Evolutionary conservation across 2,797 vertebrate species (phyloP).

Genomic region (Sebastes dallii): DNA sequence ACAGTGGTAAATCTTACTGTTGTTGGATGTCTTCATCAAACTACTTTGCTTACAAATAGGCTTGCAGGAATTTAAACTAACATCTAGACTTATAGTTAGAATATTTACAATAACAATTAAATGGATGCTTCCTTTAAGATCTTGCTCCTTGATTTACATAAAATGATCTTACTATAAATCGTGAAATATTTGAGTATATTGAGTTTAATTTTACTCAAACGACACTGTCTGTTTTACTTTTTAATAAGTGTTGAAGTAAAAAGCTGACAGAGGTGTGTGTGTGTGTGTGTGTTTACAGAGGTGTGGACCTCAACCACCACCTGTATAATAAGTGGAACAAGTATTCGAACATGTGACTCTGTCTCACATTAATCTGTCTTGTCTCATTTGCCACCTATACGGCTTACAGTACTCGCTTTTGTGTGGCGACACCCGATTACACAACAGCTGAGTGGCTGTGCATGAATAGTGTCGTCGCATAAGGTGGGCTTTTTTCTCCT

Average conservation of each 20-base stretch:
- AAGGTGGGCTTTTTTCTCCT: slow-evolving; percentile 9
- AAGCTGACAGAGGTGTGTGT: not conserved
- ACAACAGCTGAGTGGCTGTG: slow-evolving; percentile 52
- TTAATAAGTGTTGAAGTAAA: not conserved
- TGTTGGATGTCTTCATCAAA: not conserved
- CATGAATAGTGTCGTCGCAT: not conserved
- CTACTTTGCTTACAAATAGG: not conserved
- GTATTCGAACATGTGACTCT: not conserved
- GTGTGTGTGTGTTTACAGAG: not conserved
- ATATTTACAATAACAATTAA: not conserved
- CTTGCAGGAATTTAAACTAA: not conserved
- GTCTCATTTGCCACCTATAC: slow-evolving; percentile 38
- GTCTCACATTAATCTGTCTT: slow-evolving; percentile 24
- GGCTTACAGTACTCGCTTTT: not conserved
- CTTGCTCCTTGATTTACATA: not conserved
- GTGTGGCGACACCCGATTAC: slow-evolving; percentile 62
- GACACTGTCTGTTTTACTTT: not conserved
- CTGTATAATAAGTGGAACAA: not conserved
- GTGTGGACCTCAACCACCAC: not conserved
- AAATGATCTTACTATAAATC: not conserved
- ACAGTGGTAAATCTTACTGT: not conserved
- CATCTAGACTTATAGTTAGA: not conserved
- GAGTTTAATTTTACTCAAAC: not conserved
- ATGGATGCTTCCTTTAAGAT: not conserved
- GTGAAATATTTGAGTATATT: not conserved